Conservation (phyloP, 2,797 vertebrate genomes). For the Coregonus suidteri region DNA sequence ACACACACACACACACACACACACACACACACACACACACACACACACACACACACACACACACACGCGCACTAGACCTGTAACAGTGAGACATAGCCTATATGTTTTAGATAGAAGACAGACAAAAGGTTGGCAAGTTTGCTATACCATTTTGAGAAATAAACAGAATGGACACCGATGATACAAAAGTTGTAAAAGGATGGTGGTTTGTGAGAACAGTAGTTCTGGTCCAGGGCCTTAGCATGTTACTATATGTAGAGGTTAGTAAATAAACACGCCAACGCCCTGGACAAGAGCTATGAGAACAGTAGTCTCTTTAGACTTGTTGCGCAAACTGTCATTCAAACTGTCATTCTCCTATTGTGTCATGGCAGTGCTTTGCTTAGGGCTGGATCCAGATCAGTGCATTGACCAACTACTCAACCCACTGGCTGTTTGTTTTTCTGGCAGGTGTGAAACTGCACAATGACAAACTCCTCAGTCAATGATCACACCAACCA, state of each 20-base stretch:
- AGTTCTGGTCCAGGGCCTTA: too few relatives aligned
- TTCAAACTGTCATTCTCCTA: not conserved
- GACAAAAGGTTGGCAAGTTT: too few relatives aligned
- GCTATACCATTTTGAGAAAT: too few relatives aligned
- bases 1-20: not conserved
- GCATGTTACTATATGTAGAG: too few relatives aligned
- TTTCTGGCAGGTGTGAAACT: not conserved
- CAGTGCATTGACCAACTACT: not conserved
- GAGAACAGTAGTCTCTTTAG: not conserved
- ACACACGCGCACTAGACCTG: too few relatives aligned
- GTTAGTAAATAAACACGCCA: too few relatives aligned
- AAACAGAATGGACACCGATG: too few relatives aligned
- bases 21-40: not conserved
- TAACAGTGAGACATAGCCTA: not conserved
- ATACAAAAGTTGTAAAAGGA: too few relatives aligned
- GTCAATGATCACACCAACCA: not conserved
- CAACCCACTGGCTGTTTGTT: not conserved
- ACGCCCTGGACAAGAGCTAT: too few relatives aligned
- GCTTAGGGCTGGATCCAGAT: not conserved
- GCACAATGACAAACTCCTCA: not conserved
- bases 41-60: too few relatives aligned
- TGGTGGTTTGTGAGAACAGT: too few relatives aligned
- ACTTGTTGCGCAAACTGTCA: not conserved
- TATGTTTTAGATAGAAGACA: too few relatives aligned
- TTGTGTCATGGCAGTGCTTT: not conserved